Conservation (phyloP, 2,888 invertebrate species). For the Drosophila nr. perissopoda region DNA sequence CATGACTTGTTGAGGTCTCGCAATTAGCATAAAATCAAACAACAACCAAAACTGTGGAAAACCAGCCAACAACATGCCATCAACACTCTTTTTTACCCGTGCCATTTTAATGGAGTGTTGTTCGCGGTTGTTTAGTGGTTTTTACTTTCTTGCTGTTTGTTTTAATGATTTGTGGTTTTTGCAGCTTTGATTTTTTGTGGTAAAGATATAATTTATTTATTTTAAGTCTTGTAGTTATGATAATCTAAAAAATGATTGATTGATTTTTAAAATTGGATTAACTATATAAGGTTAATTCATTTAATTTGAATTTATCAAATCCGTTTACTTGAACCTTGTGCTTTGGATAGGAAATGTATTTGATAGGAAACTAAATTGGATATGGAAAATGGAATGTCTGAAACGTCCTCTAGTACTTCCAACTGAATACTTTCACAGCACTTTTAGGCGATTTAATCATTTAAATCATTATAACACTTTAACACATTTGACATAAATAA, state of each 20-base stretch:
- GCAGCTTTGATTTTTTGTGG: slow-evolving; percentile 2
- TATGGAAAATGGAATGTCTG: not conserved
- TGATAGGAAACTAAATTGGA: not conserved
- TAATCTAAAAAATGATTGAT: not conserved
- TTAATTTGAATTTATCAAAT: not conserved
- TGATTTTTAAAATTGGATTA: not conserved
- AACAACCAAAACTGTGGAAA: slow-evolving; percentile 28
- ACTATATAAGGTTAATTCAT: not conserved
- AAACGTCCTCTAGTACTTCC: not conserved
- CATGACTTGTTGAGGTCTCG: slow-evolving; percentile 29
- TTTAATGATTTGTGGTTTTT: slow-evolving; percentile 27
- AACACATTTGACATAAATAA: slow-evolving; percentile 14
- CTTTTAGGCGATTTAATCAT: slow-evolving; percentile 9
- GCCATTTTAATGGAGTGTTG: slow-evolving; percentile 54
- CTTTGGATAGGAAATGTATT: not conserved
- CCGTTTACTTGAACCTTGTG: not conserved
- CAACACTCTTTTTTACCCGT: slow-evolving; percentile 19
- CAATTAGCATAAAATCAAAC: slow-evolving; percentile 56
- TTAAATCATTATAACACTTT: slow-evolving; percentile 28
- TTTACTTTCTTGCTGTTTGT: slow-evolving; percentile 37
- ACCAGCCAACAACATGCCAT: slow-evolving; percentile 20
- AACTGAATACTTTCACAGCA: slow-evolving; percentile 16
- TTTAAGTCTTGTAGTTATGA: not conserved
- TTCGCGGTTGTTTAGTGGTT: slow-evolving; percentile 45
- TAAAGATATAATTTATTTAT: not conserved